Percentiles rank a stretch among this genome's conserved stretches.
phyloP scores from a whole-genome alignment of 2,113 vertebrate species.

The Microtus ochrogaster region DNA sequence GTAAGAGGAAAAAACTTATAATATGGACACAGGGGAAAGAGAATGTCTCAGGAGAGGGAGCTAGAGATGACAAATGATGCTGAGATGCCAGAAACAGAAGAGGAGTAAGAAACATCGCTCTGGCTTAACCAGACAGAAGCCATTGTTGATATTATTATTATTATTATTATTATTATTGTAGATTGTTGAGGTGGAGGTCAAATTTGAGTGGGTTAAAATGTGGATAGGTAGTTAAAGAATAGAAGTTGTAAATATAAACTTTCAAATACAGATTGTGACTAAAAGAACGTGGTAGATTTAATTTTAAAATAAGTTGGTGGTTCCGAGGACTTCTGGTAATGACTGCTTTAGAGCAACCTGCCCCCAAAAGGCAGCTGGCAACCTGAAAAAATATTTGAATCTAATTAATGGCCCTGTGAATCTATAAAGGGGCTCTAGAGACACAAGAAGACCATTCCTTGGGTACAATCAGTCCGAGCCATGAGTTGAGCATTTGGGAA shows the following conservation, averaged over 20 bases:
- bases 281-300: conserved; percentile 29
- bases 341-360: conserved; percentile 2
- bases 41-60: not conserved
- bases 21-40: conserved; percentile 36
- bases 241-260: conserved; percentile 5
- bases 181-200: not conserved
- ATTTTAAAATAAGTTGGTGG: not conserved
- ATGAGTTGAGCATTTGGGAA: not conserved
- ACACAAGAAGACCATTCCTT: not conserved
- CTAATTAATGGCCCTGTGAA: conserved; percentile 19
- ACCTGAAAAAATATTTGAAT: conserved; percentile 9
- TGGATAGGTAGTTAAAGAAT: not conserved
- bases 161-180: not conserved
- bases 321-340: not conserved
- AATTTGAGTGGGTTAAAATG: not conserved
- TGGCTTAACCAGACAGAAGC: not conserved
- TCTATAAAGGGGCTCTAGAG: not conserved
- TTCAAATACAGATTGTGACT: conserved; percentile 7
- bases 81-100: not conserved
- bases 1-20: conserved; percentile 36
- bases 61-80: not conserved
- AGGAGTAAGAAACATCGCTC: not conserved
- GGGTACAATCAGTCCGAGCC: not conserved
- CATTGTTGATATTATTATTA: not conserved
- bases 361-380: not conserved